A percentile compares a stretch with the other conserved stretches of the same genome.
phyloP scores from a whole-genome alignment of 2,113 vertebrate genomes.

The Brachyhypopomus gauderio region DNA sequence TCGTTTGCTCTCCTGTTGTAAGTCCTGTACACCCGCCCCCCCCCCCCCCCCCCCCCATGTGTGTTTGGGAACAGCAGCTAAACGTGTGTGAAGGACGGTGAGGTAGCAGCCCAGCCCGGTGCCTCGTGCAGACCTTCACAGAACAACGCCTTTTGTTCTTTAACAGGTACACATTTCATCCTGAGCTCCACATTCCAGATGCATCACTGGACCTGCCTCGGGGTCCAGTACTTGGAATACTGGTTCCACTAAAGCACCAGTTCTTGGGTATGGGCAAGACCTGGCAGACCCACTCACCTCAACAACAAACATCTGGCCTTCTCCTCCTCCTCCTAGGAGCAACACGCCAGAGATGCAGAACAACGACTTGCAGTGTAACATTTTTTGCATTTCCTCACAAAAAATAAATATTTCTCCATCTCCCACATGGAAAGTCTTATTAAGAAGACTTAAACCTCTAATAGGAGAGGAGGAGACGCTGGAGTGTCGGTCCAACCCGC shows the following conservation, averaged over 20 bases:
- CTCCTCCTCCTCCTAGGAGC: slow-evolving; percentile 63
- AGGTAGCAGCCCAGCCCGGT: not conserved
- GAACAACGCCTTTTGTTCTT: slow-evolving; percentile 49
- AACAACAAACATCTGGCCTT: slow-evolving; percentile 73
- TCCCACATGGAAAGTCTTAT: slow-evolving; percentile 55
- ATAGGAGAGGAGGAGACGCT: slow-evolving; percentile 50
- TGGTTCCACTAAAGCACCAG: slow-evolving; percentile 66
- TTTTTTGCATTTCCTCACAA: slow-evolving; percentile 62
- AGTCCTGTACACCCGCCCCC: too few relatives aligned
- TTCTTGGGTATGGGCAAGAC: slow-evolving; percentile 61
- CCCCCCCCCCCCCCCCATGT: too few relatives aligned
- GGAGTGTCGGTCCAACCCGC: slow-evolving; percentile 48
- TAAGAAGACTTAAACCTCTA: slow-evolving; percentile 51
- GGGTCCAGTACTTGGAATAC: slow-evolving; percentile 62
- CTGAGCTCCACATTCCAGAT: slow-evolving; percentile 54
- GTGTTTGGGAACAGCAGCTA: too few relatives aligned
- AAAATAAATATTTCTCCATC: slow-evolving; percentile 63
- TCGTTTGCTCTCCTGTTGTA: too few relatives aligned
- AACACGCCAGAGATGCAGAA: slow-evolving; percentile 63
- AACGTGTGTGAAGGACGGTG: not conserved
- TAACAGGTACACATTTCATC: slow-evolving; percentile 65
- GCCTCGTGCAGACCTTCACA: slow-evolving; percentile 36
- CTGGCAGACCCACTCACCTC: slow-evolving; percentile 60
- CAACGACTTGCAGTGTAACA: slow-evolving; percentile 60
- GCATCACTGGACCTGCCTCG: slow-evolving; percentile 52